Conservation (phyloP, 2,113 vertebrate species). For the Heterocephalus glaber region DNA sequence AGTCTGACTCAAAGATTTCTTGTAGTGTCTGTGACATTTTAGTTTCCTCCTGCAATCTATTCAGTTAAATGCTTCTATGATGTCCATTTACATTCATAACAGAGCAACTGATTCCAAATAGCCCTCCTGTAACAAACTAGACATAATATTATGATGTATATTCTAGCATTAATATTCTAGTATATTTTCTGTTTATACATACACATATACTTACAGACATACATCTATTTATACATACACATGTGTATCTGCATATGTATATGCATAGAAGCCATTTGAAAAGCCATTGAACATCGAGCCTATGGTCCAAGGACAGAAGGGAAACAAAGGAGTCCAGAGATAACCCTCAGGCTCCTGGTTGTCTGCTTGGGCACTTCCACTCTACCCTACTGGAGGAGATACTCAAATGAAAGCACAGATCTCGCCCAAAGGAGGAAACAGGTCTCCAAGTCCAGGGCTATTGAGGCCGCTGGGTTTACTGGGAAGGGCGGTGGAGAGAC, state of each 20-base stretch:
- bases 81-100: background rate
- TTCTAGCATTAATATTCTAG: too few relatives aligned
- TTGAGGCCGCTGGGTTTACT: background rate
- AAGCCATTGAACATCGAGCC: background rate
- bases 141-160: background rate
- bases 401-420: background rate
- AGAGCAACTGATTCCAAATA: background rate
- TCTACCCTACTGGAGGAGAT: background rate
- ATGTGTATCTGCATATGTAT: background rate
- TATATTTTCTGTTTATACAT: background rate
- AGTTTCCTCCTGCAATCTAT: background rate
- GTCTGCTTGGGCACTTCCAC: background rate
- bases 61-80: background rate
- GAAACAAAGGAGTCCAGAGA: background rate
- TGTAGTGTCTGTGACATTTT: background rate
- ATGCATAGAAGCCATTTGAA: background rate
- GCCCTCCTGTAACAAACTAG: background rate
- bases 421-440: background rate
- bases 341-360: background rate
- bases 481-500: background rate
- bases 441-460: too few relatives aligned
- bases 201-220: background rate
- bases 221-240: background rate
- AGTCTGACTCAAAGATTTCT: too few relatives aligned
- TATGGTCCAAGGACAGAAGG: background rate